Percentiles rank a stretch among this genome's conserved stretches.
Conservation (phyloP, 1,140 invertebrate species). For the Dinoponera quadriceps region DNA sequence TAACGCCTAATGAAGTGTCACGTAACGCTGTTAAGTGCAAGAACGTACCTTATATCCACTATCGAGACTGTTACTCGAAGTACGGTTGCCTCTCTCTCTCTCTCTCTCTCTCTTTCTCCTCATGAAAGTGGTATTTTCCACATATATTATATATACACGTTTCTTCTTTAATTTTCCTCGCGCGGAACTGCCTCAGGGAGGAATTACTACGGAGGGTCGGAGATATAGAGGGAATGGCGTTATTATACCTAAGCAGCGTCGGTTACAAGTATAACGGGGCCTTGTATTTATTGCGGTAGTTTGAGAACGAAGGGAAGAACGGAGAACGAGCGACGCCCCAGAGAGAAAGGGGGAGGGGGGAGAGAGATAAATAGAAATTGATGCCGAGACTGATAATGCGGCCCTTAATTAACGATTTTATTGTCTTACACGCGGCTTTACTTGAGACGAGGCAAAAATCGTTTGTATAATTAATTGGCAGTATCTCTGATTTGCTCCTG, state of each 20-base stretch:
- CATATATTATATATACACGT: conserved; percentile 42
- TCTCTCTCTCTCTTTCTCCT: too few relatives aligned
- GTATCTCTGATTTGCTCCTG: not conserved
- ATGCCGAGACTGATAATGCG: not conserved
- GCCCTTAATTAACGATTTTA: conserved; percentile 35
- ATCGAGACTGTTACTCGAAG: conserved; percentile 40
- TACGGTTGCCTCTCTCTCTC: conserved; percentile 33
- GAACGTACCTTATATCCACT: conserved; percentile 36
- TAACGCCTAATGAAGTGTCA: conserved; percentile 52
- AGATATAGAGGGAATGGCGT: conserved; percentile 8
- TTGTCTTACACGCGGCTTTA: not conserved
- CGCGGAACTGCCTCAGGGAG: conserved; percentile 14
- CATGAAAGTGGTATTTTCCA: conserved; percentile 38
- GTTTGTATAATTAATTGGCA: conserved; percentile 14
- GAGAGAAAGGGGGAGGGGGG: too few relatives aligned
- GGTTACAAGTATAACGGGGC: not conserved
- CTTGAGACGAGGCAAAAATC: not conserved
- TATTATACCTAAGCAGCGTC: conserved; percentile 39
- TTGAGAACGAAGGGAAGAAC: not conserved
- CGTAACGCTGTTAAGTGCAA: conserved; percentile 45
- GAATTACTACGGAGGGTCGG: conserved; percentile 21
- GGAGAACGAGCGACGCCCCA: not conserved
- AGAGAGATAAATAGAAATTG: too few relatives aligned
- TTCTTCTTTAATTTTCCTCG: conserved; percentile 34
- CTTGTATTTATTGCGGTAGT: conserved; percentile 34